Evolutionary conservation across 2,888 invertebrate species (phyloP), one percentile per base, ranked within the genome.

Genomic region (Crioceris asparagi): DNA sequence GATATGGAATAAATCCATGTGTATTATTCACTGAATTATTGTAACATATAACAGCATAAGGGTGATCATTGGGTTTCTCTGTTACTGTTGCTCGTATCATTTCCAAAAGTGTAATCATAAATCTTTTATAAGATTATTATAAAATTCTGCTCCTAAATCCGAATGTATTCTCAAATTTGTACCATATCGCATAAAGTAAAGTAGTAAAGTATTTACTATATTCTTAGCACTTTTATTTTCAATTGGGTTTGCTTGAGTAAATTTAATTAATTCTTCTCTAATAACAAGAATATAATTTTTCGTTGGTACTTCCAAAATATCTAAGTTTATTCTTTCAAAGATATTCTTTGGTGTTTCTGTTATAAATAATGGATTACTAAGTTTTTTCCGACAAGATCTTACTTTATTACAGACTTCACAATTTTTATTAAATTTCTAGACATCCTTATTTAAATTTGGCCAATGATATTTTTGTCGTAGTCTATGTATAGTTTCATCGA

Each of bases 271-370:
- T n/a, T n/a, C n/a, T n/a, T n/a, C n/a, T n/a, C n/a, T n/a, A n/a
- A n/a, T n/a, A n/a, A n/a, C n/a, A n/a, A n/a, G n/a, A n/a, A 21
- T 21, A 21, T 41, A 30, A 30, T 41, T 38, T 38, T 19, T 32
- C 2, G 29, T 21, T 11, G 41, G 38, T n/a, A 32, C 16, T 41
- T 41, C 41, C 15, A 38, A 38, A 30, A 41, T 39, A 25, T 41
- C 32, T 6, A 39, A 27, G 16, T 41, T 41, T 12, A 41, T 30
- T 29, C 41, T 35, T 26, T 39, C 35, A 25, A 41, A 41, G 2
- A 32, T 34, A 12, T 35, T 29, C 29, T 33, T 39, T 8, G 26
- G 29, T 21, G 27, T 39, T 39, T 41, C 38, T 6, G 40, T 40
- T 3, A 40, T 23, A 15, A 39, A 35, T 10, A 39, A 19, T 10